A percentile compares a stretch with the other conserved stretches of the same genome.
Conservation (phyloP, 1,140 invertebrate genomes). For the Globodera rostochiensis region DNA sequence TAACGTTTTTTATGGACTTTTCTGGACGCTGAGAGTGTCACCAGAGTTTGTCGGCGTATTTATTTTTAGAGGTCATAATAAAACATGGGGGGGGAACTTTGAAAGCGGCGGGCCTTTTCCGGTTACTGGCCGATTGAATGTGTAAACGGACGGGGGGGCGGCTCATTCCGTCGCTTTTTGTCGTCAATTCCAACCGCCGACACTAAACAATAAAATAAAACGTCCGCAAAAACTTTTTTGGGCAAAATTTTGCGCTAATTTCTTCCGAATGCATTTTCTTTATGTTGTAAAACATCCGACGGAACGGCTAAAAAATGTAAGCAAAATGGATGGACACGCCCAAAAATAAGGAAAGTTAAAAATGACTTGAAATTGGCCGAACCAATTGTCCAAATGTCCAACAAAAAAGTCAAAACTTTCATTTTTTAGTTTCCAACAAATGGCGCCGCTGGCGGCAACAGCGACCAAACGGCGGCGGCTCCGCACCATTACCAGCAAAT, state of each 20-base stretch:
- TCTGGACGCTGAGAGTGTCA: no score
- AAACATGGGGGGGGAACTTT: no score
- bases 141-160: no score
- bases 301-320: neutral
- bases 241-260: neutral
- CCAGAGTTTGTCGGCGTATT: no score
- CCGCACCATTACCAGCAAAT: constrained; percentile 19
- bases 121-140: no score
- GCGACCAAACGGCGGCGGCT: neutral
- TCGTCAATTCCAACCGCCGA: no score
- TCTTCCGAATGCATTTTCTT: neutral
- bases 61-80: no score
- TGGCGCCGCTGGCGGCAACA: neutral
- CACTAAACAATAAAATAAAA: neutral
- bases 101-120: no score
- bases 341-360: no score
- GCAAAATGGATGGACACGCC: neutral
- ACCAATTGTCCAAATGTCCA: neutral
- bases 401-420: neutral
- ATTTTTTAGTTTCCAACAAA: constrained; percentile 25
- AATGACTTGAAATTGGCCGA: no score
- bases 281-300: neutral
- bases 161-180: no score
- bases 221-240: neutral
- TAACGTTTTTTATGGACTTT: no score